Evolutionary conservation across 23 tunicate genomes (phyloP).

Genomic region (Trididemnum miniatum): DNA sequence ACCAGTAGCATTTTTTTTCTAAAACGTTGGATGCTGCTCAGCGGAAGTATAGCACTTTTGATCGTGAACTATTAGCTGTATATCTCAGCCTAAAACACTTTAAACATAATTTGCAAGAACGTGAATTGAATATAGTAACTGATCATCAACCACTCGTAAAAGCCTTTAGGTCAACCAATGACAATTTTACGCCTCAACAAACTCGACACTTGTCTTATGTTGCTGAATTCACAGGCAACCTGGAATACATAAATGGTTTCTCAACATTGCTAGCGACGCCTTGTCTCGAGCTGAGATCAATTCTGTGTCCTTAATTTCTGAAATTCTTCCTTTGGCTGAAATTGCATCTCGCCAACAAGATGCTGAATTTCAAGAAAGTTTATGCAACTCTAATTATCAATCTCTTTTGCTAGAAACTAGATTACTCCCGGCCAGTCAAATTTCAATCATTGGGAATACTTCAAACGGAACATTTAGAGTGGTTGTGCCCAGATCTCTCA

Average conservation of each 20-base stretch:
- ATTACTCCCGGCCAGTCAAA: not conserved
- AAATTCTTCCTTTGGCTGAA: not conserved
- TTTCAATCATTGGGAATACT: conserved; percentile 5
- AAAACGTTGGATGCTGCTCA: no score
- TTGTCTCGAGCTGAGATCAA: conserved; percentile 19
- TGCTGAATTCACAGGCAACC: conserved; percentile 8
- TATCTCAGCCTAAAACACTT: conserved; percentile 7
- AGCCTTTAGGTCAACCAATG: conserved; percentile 2
- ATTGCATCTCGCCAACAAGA: not conserved
- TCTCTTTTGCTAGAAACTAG: not conserved
- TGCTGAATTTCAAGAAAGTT: not conserved
- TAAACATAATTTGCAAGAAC: conserved; percentile 7
- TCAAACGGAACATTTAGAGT: conserved; percentile 1
- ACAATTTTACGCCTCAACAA: conserved; percentile 13
- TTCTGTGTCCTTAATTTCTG: conserved; percentile 5
- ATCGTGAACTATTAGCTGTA: no score
- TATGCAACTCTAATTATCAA: not conserved
- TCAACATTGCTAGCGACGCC: not conserved
- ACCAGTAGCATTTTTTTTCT: conserved; percentile 26
- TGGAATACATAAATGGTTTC: conserved; percentile 21
- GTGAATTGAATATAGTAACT: not conserved
- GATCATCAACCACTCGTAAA: conserved; percentile 33
- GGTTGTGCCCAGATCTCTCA: not conserved
- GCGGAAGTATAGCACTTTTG: no score
- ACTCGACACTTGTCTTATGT: conserved; percentile 20